Base-by-base conservation (phyloP, 2,113 vertebrate genomes). In the Megaleporinus macrocephalus region DNA sequence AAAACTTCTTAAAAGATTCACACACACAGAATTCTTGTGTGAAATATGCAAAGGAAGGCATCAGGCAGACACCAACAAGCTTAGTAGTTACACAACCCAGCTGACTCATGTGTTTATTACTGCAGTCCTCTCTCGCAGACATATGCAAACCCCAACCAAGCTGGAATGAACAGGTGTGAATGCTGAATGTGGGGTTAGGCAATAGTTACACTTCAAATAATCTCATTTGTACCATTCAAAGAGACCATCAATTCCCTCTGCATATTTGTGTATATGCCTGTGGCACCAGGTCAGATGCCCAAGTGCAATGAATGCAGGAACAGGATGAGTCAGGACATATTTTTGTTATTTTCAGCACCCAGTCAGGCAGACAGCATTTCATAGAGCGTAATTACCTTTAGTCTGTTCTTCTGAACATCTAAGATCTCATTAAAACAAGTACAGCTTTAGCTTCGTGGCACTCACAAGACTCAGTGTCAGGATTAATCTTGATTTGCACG, bases 391-490 rank as follows among this genome's bases (percentile, higher is more conserved):
- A 36, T 81, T 30, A 74, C 29, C 44, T 55, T 22, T 36, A 53
- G 22, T 81, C 27, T 66, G 71, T 61, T 26, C n/a, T 79, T n/a
- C n/a, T 79, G 61, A 30, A 10, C 55, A 49, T 72, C n/a, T 55
- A 41, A 59, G 70, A 62, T 74, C 61, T 74, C 71, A 74, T 81
- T 65, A 81, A 74, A 74, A 53, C 49, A 15, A 57, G 51, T 53
- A 53, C 20, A 57, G 14, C 3, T 3, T 79, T n/a, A 65, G 53
- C 72, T 73, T 73, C 36, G 72, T 63, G 65, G 70, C 73, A 61
- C 70, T 80, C 41, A 63, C 49, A 49, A 74, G 51, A 81, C 55
- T 36, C 9, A 0, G 33, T 3, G 5, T 55, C 53, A 79, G 59
- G 78, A 59, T 29, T 24, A 79, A n/a, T 57, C 53, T 36, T 36